A percentile compares a stretch with the other conserved stretches of the same genome.
These are phyloP conservation scores for Pseudochromis fuscus DNA, from an alignment of 2,797 vertebrate genomes.

Conservation along the genomic window DNA sequence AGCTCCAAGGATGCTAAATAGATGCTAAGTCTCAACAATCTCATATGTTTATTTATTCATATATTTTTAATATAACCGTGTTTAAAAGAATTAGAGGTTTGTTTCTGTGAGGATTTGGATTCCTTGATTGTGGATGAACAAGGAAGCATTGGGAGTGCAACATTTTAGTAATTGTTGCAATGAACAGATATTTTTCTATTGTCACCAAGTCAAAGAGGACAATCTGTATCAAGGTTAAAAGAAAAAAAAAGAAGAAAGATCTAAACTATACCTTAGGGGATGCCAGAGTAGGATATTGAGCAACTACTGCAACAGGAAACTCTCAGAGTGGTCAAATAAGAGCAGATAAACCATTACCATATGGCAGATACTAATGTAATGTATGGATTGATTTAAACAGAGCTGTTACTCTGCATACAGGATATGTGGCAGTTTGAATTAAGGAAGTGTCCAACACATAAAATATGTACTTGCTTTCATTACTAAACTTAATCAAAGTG, in stretches of 20 bases:
- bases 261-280: background rate
- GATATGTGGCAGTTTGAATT: background rate
- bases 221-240: no score
- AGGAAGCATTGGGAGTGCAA: no score
- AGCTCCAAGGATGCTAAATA: no score
- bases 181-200: background rate
- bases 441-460: background rate
- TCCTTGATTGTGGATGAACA: no score
- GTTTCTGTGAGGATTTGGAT: no score
- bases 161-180: no score
- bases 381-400: background rate
- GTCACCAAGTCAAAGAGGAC: background rate
- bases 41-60: no score
- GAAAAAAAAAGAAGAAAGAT: background rate
- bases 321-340: background rate
- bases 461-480: background rate
- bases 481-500: no score
- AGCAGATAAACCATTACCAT: background rate
- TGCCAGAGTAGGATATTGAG: background rate
- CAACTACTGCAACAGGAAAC: background rate
- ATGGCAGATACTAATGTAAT: background rate
- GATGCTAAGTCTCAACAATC: no score
- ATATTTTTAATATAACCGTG: no score
- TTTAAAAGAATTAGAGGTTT: no score
- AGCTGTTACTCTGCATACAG: no score